Conservation (phyloP, 1,140 invertebrate genomes). For the Palaemon carinicauda region DNA sequence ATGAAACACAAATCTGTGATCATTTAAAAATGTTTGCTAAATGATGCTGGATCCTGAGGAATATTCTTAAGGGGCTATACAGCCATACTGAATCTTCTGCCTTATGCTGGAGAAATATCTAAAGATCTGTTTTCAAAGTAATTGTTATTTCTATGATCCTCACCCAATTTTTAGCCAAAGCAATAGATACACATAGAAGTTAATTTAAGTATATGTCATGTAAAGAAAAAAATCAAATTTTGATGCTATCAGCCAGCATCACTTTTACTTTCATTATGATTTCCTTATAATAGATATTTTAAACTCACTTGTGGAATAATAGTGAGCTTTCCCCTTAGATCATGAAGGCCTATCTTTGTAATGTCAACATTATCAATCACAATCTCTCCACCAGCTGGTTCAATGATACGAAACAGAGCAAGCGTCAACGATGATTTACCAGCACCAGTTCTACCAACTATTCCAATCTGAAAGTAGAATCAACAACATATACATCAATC, state of each 20-base stretch:
- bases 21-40: no score
- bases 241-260: background rate
- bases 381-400: slow-evolving; percentile 79
- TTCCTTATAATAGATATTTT: no score
- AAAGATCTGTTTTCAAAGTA: no score
- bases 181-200: no score
- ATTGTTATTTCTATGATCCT: no score
- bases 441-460: slow-evolving; percentile 84
- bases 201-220: no score
- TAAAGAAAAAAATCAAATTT: no score
- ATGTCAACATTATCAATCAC: slow-evolving; percentile 92
- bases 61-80: no score
- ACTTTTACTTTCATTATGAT: background rate
- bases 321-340: slow-evolving; percentile 83
- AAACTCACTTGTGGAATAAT: slow-evolving; percentile 82
- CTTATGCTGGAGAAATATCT: no score
- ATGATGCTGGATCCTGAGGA: no score
- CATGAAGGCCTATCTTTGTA: slow-evolving; percentile 84
- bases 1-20: background rate
- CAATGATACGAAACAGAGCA: slow-evolving; percentile 89
- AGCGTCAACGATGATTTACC: slow-evolving; percentile 87
- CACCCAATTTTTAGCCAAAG: no score
- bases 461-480: slow-evolving; percentile 70
- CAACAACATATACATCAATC: background rate
- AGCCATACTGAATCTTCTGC: no score